Evolutionary conservation across 2,113 vertebrate genomes (phyloP), one percentile per base, ranked within the genome.

Genomic region (Machaerirhynchus nigripectus): DNA sequence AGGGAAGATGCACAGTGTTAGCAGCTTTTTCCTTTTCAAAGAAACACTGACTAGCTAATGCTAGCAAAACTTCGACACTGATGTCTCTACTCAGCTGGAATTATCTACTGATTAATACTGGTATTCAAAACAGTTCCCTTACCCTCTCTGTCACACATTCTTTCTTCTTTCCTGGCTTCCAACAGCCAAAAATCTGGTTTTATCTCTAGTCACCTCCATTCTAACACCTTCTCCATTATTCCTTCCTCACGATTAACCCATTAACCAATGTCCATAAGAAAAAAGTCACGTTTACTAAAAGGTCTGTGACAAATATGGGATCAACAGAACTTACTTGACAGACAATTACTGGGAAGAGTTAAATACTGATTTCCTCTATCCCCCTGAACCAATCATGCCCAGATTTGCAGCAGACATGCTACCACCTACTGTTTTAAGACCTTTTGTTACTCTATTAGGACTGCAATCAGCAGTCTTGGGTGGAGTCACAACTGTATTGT

Each of bases 1-100:
- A 97, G 93, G 63, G 78, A 93, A 96, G 74, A 97, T 69, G 47
- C 15, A 59, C 2, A 18, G 31, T 13, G 52, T 92, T 63, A 93
- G 33, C 76, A 88, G 15, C 15, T 57, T 92, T 63, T 63, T 39
- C 33, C 26, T 76, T 67, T 80, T 31, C 44, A 68, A 87, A 83
- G 46, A 70, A 67, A 68, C 50, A 53, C 6, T 56, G 53, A 67
- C 35, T 35, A 92, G 30, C 57, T 89, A 73, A 65, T 68, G 44
- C 8, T 64, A 68, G 46, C 13, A 85, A 87, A 85, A 79, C 37
- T 30, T 89, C 44, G 47, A 52, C 59, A 68, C 23, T 39, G 59
- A 67, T 31, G 19, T 71, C 63, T 63, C 67, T 77, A 20, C 46
- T 67, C 79, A 75, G 44, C 21, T 74, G n/a, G 60, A 88, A 95